Conservation (phyloP, 2,113 vertebrate genomes). For the Ursus arctos region DNA sequence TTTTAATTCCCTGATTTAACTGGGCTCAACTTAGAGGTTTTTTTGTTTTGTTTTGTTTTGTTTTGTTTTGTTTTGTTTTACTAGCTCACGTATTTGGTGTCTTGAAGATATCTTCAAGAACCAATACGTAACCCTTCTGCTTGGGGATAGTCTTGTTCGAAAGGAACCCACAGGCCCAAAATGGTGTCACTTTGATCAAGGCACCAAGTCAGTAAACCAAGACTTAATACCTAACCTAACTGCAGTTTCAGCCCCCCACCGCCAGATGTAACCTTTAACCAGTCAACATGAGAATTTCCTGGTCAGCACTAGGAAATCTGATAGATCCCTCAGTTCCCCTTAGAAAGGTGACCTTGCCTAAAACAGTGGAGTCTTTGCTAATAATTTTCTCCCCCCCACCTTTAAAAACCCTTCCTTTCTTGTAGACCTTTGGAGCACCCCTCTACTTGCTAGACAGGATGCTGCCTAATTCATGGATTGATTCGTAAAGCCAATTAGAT, state of each 20-base stretch:
- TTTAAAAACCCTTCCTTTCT: not conserved
- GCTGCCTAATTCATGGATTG: not conserved
- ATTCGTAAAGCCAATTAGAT: not conserved
- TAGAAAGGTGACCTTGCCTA: not conserved
- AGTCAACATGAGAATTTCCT: not conserved
- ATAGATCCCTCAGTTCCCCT: not conserved
- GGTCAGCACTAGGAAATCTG: not conserved
- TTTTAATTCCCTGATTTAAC: constrained; percentile 53
- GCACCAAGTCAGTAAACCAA: not conserved
- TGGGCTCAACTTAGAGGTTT: not conserved
- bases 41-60: no score
- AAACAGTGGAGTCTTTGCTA: not conserved
- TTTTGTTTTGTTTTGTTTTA: not conserved
- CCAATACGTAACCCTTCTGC: not conserved
- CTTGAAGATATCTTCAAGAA: not conserved
- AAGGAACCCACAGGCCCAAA: not conserved
- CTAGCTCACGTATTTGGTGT: not conserved
- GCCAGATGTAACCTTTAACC: not conserved
- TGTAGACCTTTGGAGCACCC: not conserved
- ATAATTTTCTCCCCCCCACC: not conserved
- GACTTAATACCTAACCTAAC: not conserved
- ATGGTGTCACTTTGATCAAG: not conserved
- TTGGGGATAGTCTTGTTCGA: not conserved
- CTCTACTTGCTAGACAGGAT: not conserved
- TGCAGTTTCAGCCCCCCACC: not conserved